These are phyloP conservation scores for Rissa tridactyla DNA, from an alignment of 2,113 vertebrate species.

Conservation along the genomic window DNA sequence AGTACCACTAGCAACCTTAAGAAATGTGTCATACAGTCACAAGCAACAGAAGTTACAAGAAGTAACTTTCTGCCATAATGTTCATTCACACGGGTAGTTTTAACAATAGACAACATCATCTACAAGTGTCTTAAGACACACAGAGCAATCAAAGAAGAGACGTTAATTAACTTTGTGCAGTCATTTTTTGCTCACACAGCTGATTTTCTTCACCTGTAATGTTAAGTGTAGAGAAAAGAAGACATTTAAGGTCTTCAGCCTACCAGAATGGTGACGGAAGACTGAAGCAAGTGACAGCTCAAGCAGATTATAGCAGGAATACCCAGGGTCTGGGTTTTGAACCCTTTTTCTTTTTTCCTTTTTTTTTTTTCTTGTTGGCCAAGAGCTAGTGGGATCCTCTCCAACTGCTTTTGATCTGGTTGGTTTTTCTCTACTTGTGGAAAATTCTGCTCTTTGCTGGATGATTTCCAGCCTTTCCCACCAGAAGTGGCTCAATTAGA, in stretches of 20 bases:
- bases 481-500: background rate
- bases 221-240: background rate
- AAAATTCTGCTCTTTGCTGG: background rate
- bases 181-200: background rate
- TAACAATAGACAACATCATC: background rate
- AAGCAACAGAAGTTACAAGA: background rate
- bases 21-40: background rate
- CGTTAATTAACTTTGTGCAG: background rate
- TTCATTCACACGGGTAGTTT: background rate
- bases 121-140: background rate
- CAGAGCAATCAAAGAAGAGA: background rate
- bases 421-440: background rate
- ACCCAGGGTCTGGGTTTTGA: background rate
- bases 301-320: background rate
- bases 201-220: background rate
- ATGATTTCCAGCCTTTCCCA: background rate
- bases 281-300: background rate
- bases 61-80: background rate
- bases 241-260: background rate
- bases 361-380: background rate
- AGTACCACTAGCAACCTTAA: background rate
- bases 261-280: background rate
- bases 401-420: background rate
- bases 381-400: background rate
- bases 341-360: background rate